These are phyloP conservation scores for Athrips mouffetella DNA, from an alignment of 2,888 invertebrate species.

Conservation along the genomic window DNA sequence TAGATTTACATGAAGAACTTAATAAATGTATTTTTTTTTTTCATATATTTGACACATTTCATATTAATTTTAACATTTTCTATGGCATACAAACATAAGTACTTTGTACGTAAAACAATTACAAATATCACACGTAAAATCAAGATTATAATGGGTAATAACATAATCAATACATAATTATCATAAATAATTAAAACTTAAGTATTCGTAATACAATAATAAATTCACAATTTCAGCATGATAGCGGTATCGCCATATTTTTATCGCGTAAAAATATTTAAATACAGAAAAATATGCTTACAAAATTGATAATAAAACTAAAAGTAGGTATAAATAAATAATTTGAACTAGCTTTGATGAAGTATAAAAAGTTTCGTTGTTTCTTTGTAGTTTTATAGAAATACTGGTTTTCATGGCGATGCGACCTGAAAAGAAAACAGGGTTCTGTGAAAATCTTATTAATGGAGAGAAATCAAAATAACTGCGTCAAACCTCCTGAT, in stretches of 20 bases:
- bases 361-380: conserved; percentile 22
- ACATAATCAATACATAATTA: conserved; percentile 36
- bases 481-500: too few species aligned
- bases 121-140: conserved; percentile 20
- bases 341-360: conserved; percentile 27
- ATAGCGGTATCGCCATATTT: too few species aligned
- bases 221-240: too few species aligned
- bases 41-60: background rate
- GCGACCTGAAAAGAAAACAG: conserved; percentile 46
- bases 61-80: conserved; percentile 18
- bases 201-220: too few species aligned
- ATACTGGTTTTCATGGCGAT: conserved; percentile 43
- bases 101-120: conserved; percentile 57
- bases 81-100: conserved; percentile 54
- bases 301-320: background rate
- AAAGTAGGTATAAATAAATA: conserved; percentile 27
- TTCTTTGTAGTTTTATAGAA: conserved; percentile 17
- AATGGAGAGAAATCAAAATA: too few species aligned
- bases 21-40: too few species aligned
- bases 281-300: background rate
- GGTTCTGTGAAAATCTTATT: background rate
- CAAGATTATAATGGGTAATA: conserved; percentile 22
- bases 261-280: background rate
- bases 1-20: too few species aligned
- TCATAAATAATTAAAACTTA: conserved; percentile 17